Evolutionary conservation across 2,888 invertebrate species (phyloP), one percentile per base, ranked within the genome.

Genomic region (Andrena marginata): DNA sequence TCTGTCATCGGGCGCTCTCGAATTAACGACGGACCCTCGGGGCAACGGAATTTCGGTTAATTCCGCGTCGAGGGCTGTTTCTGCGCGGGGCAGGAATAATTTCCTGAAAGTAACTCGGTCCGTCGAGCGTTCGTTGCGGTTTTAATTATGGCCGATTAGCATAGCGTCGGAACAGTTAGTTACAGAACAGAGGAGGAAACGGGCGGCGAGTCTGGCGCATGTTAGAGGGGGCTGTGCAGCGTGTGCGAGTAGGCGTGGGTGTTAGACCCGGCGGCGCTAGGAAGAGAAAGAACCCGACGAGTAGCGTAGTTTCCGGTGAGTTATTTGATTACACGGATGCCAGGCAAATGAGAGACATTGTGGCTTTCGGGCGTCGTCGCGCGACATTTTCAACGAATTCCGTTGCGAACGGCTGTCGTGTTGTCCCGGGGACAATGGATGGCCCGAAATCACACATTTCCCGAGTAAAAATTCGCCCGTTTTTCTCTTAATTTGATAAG

Each of bases 101-200:
- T 77, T 62, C 7, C 20, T 23, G 60, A 62, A 60, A 77, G 65
- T 71, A 62, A 74, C 67, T 26, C 42, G 4, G 16, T 6, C 8
- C 35, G 72, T 42, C 67, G 23, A 62, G n/a, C 67, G 63, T 76
- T 69, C 29, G 51, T 59, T 31, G 48, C 20, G 64, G 54, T 63
- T 78, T 79, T 73, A 73, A 73, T 73, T 73, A 78, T 56, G 59
- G 23, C 16, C 68, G 73, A 81, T 81, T 81, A 79, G 68, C 80
- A 69, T 64, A 31, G 64, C 23, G 56, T 7, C 10, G 63, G 16
- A n/a, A 35, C 64, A 59, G 77, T 49, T 54, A 26, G 49, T 51
- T n/a, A 42, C 0, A 62, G n/a, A 59, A 26, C 48, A 42, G 42
- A 20, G n/a, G 0, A 16, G 49, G 60, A 33, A n/a, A 16, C 8